phyloP scores from a whole-genome alignment of 1,140 invertebrate genomes.

The Pseudobourletiella spinata region DNA sequence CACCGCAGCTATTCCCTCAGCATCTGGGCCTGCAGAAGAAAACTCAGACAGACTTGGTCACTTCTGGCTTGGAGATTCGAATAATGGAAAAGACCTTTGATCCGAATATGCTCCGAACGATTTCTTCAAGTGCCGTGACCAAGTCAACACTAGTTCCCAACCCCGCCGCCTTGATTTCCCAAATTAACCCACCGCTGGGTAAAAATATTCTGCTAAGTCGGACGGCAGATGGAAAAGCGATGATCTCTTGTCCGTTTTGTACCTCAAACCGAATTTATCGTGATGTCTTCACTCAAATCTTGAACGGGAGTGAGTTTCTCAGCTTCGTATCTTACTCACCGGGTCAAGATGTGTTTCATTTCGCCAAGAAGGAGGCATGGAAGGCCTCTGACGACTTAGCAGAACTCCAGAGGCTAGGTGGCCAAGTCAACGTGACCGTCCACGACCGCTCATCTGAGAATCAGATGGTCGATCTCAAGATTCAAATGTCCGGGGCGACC shows the following conservation, averaged over 20 bases:
- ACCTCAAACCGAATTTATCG: conserved; percentile 76
- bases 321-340: conserved; percentile 80
- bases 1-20: conserved; percentile 62
- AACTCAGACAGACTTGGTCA: conserved; percentile 40
- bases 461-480: conserved; percentile 65
- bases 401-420: conserved; percentile 75
- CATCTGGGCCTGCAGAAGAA: conserved; percentile 37
- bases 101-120: conserved; percentile 46
- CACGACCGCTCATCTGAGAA: conserved; percentile 63
- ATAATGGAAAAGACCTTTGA: conserved; percentile 43
- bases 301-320: conserved; percentile 75
- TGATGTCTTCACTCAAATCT: conserved; percentile 88
- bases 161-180: conserved; percentile 25
- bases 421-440: conserved; percentile 86
- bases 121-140: conserved; percentile 25
- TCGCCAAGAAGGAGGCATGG: conserved; percentile 84
- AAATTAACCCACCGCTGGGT: conserved; percentile 71
- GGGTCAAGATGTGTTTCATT: conserved; percentile 87
- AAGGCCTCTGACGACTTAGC: conserved; percentile 76
- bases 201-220: conserved; percentile 79
- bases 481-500: conserved; percentile 67
- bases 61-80: conserved; percentile 31
- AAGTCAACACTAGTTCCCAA: conserved; percentile 27
- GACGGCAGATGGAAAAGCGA: conserved; percentile 63
- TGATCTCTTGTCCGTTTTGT: conserved; percentile 59